phyloP scores from a whole-genome alignment of 2,113 vertebrate genomes.

The Gnathonemus longibarbis region DNA sequence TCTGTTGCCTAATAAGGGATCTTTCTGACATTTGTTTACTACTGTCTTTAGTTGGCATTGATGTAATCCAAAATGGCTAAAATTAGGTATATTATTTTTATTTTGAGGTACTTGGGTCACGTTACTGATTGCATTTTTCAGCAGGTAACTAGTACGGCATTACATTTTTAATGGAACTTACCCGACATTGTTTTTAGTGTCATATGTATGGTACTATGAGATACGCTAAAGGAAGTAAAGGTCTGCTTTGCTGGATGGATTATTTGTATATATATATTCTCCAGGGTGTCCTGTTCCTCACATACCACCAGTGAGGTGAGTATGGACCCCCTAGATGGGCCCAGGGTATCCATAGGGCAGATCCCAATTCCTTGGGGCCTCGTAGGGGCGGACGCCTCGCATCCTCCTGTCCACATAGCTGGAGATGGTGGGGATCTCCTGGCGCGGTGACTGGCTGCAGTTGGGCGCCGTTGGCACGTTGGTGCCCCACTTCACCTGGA shows the following conservation, averaged over 20 bases:
- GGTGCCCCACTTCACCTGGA: conserved; percentile 42
- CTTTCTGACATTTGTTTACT: too few relatives aligned
- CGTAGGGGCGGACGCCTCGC: conserved; percentile 51
- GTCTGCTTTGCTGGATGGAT: background rate
- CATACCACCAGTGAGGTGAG: background rate
- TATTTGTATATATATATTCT: background rate
- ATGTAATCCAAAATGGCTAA: background rate
- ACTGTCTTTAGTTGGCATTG: too few relatives aligned
- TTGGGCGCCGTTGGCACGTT: conserved; percentile 31
- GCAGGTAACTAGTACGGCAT: background rate
- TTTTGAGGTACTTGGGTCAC: background rate
- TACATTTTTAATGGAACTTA: background rate
- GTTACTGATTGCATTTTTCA: background rate
- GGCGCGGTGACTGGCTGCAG: conserved; percentile 43
- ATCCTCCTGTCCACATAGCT: conserved; percentile 76
- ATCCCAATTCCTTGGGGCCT: conserved; percentile 66
- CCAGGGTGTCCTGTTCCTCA: background rate
- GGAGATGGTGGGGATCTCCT: conserved; percentile 88
- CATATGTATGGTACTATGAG: background rate
- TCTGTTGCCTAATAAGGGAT: background rate
- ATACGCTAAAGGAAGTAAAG: background rate
- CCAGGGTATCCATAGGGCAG: conserved; percentile 64
- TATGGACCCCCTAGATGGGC: conserved; percentile 17
- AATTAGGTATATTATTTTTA: background rate
- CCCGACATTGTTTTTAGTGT: background rate